A percentile compares a stretch with the other conserved stretches of the same genome.
Conservation (phyloP, 2,888 invertebrate species). For the Acanthococcus lagerstroemiae region DNA sequence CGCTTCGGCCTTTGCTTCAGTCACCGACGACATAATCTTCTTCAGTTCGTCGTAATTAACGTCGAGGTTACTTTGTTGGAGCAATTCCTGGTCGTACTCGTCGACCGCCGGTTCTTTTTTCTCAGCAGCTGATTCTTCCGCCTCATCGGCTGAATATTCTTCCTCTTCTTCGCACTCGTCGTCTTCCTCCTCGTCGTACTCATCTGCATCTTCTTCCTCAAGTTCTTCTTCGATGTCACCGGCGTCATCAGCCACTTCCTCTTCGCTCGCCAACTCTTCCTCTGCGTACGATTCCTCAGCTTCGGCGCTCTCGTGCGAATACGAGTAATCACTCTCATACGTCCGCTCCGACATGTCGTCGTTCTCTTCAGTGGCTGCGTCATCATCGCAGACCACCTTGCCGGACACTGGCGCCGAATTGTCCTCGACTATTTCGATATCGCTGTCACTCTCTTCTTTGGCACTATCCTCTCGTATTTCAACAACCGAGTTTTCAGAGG, state of each 20-base stretch:
- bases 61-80: background rate
- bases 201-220: constrained; percentile 15
- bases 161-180: constrained; percentile 7
- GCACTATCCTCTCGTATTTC: constrained; percentile 2
- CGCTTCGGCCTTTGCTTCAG: background rate
- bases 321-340: constrained; percentile 20
- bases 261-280: constrained; percentile 12
- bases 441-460: constrained; percentile 6
- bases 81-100: background rate
- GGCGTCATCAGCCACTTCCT: background rate
- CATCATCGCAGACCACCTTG: background rate
- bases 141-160: background rate
- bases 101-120: background rate
- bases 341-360: constrained; percentile 9
- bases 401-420: background rate
- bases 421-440: constrained; percentile 19
- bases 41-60: constrained; percentile 19
- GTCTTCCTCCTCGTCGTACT: constrained; percentile 10
- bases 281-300: background rate
- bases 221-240: background rate
- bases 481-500: background rate
- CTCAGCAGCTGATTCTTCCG: background rate
- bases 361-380: background rate
- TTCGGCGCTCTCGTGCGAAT: constrained; percentile 13
- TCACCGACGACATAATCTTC: constrained; percentile 3